Percentiles rank a stretch among this genome's conserved stretches.
Conservation (phyloP, 1,140 invertebrate species). For the Polypedilum vanderplanki region DNA sequence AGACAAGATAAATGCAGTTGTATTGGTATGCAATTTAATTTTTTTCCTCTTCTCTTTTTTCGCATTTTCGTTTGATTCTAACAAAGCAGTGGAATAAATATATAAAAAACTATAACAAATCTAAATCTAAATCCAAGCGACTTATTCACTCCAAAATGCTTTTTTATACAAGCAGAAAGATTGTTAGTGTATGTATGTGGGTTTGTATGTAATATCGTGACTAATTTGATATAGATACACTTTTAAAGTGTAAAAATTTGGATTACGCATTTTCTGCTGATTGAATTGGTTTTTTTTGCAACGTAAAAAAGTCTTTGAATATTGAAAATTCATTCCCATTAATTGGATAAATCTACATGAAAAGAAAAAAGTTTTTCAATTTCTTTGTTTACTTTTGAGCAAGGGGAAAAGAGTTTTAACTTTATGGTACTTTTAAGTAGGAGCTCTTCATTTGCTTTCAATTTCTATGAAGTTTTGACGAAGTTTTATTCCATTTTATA, state of each 20-base stretch:
- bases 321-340: too few species aligned
- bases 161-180: neutral
- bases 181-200: neutral
- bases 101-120: neutral
- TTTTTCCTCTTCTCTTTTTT: neutral
- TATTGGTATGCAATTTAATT: neutral
- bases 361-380: too few species aligned
- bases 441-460: too few species aligned
- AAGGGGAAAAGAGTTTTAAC: too few species aligned
- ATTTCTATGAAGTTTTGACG: too few species aligned
- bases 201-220: slow-evolving; percentile 13
- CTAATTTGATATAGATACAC: slow-evolving; percentile 16
- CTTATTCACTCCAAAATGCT: neutral
- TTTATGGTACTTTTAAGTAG: too few species aligned
- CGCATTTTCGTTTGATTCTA: neutral
- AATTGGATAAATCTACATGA: too few species aligned
- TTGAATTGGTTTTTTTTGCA: too few species aligned
- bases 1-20: neutral
- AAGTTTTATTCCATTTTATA: too few species aligned
- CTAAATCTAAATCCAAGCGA: neutral
- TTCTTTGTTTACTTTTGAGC: too few species aligned
- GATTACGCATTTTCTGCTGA: neutral
- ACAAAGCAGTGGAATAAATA: neutral
- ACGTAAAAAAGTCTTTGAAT: too few species aligned
- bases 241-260: too few species aligned